Evolutionary conservation across 2,113 vertebrate genomes (phyloP).

Genomic region (Phasianus colchicus): DNA sequence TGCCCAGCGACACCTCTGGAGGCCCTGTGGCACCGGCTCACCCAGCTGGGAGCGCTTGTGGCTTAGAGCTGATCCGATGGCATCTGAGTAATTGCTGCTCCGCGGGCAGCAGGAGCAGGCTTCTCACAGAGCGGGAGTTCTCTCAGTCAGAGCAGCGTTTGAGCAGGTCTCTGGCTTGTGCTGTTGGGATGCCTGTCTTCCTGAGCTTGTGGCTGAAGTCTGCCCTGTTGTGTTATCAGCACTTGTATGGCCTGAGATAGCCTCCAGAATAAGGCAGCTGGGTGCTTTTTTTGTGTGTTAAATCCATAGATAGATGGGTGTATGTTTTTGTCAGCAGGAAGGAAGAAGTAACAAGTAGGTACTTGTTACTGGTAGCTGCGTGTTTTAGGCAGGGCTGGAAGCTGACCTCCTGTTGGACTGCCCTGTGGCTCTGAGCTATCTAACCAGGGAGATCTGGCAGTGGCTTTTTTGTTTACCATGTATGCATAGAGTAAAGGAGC

Average conservation of each 20-base stretch:
- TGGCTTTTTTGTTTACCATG: neutral
- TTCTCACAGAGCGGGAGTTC: neutral
- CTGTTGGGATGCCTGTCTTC: neutral
- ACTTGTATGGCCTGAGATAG: neutral
- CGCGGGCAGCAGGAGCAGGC: neutral
- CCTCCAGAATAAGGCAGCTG: neutral
- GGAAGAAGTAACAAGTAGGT: neutral
- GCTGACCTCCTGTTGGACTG: neutral
- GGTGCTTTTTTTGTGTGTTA: neutral
- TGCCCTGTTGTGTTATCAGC: neutral
- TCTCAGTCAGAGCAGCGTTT: fast-evolving
- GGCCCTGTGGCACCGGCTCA: neutral
- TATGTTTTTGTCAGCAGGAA: neutral
- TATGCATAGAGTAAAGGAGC: neutral
- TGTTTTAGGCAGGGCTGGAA: neutral
- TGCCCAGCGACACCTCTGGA: neutral
- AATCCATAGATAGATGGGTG: neutral
- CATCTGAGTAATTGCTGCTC: neutral
- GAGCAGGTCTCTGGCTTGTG: neutral
- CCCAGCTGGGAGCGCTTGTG: neutral
- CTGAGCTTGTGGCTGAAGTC: neutral
- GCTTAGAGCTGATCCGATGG: neutral
- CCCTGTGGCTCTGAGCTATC: neutral
- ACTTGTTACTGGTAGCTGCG: fast-evolving
- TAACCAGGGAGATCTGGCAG: neutral